phyloP scores from a whole-genome alignment of 1,140 invertebrate species.

The Oryzaephilus surinamensis region DNA sequence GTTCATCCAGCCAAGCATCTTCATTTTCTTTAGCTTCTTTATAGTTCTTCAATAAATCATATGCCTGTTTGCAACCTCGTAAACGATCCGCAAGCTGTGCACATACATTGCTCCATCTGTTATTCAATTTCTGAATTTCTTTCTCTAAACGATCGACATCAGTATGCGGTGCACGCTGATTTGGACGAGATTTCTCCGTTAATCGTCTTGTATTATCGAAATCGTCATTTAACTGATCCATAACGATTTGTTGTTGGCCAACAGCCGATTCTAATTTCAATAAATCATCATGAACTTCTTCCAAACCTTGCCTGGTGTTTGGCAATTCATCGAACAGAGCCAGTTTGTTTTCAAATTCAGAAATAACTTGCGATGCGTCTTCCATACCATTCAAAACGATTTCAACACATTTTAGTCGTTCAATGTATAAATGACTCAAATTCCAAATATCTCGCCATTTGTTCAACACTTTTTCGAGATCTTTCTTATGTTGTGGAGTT shows the following conservation, averaged over 20 bases:
- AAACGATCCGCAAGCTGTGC: constrained; percentile 84
- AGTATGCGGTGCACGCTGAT: constrained; percentile 54
- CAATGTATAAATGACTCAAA: constrained; percentile 75
- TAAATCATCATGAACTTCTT: constrained; percentile 58
- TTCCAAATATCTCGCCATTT: constrained; percentile 89
- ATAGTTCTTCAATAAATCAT: constrained; percentile 76
- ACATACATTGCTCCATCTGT: constrained; percentile 84
- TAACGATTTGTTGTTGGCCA: constrained; percentile 69
- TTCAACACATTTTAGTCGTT: constrained; percentile 85
- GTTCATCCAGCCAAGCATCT: constrained; percentile 76
- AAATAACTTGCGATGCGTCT: constrained; percentile 77
- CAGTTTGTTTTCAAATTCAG: constrained; percentile 85
- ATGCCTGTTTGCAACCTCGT: constrained; percentile 74
- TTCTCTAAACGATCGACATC: constrained; percentile 91
- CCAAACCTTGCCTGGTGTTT: constrained; percentile 64
- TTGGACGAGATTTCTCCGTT: constrained; percentile 71
- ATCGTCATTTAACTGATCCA: constrained; percentile 87
- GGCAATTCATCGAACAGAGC: constrained; percentile 74
- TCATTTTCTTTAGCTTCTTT: constrained; percentile 76
- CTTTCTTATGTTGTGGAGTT: constrained; percentile 82
- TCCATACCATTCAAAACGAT: constrained; percentile 80
- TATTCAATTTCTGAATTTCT: constrained; percentile 78
- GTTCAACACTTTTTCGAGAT: constrained; percentile 72
- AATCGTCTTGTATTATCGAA: constrained; percentile 74
- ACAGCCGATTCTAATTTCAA: constrained; percentile 70